phyloP scores from a whole-genome alignment of 2,888 invertebrate genomes.

The Lithodes maja region DNA sequence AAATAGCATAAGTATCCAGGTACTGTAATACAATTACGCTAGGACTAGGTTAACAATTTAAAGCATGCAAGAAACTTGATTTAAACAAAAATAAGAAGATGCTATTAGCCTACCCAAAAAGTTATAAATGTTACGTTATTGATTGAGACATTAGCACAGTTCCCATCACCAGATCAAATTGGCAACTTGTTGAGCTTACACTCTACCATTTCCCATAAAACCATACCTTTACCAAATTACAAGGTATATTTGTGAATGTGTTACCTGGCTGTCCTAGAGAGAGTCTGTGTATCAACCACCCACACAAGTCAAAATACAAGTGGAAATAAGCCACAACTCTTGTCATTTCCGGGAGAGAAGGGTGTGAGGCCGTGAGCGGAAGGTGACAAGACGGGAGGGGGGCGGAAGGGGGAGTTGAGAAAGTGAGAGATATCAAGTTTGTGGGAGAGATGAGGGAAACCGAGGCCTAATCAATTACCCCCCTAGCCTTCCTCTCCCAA shows the following conservation, averaged over 20 bases:
- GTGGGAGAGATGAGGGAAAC: neutral
- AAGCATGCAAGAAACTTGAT: too few relatives aligned
- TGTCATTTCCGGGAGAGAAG: neutral
- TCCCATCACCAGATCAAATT: neutral
- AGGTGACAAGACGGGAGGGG: neutral
- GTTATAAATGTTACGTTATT: too few relatives aligned
- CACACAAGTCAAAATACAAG: neutral
- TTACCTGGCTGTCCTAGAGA: neutral
- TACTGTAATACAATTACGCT: too few relatives aligned
- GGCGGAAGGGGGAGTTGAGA: neutral
- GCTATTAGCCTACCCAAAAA: too few relatives aligned
- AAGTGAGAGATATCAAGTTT: neutral
- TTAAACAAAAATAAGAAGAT: too few relatives aligned
- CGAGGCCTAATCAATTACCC: neutral
- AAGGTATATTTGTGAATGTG: neutral
- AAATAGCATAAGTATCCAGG: too few relatives aligned
- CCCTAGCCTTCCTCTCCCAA: too few relatives aligned
- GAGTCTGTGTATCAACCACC: neutral
- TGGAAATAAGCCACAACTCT: neutral
- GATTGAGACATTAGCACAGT: neutral
- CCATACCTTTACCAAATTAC: neutral
- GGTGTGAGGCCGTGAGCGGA: neutral
- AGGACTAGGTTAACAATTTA: too few relatives aligned
- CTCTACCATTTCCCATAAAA: neutral
- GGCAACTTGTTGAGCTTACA: slow-evolving; percentile 29